Conservation (phyloP, 2,888 invertebrate species). For the Drosophila kambysellisi region DNA sequence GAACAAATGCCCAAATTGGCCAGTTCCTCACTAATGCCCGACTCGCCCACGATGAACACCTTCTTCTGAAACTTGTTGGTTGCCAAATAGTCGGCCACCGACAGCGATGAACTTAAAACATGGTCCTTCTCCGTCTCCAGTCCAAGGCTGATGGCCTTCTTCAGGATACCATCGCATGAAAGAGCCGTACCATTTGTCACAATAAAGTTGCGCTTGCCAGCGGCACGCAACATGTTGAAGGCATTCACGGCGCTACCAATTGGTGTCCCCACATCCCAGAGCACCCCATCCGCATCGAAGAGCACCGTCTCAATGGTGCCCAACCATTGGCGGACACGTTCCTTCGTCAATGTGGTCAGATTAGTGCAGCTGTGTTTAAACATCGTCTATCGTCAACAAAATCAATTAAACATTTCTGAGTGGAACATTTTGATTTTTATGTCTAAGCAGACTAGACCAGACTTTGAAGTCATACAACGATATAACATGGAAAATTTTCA, state of each 20-base stretch:
- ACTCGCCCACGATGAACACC: slow-evolving; percentile 56
- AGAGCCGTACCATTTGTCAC: slow-evolving; percentile 53
- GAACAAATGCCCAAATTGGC: slow-evolving; percentile 29
- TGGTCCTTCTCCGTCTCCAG: slow-evolving; percentile 8
- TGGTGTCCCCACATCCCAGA: slow-evolving; percentile 53
- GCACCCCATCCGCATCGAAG: slow-evolving; percentile 67
- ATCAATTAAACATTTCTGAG: background rate
- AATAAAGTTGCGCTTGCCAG: slow-evolving; percentile 37
- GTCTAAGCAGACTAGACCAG: background rate
- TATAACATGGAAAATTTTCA: too few relatives aligned
- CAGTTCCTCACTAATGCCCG: slow-evolving; percentile 45
- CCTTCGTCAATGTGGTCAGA: slow-evolving; percentile 48
- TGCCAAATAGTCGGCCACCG: slow-evolving; percentile 47
- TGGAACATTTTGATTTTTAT: slow-evolving; percentile 2
- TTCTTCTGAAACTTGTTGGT: slow-evolving; percentile 54
- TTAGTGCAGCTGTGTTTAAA: slow-evolving; percentile 55
- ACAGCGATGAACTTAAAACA: slow-evolving; percentile 32
- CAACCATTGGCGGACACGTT: slow-evolving; percentile 60
- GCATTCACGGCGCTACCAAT: slow-evolving; percentile 45
- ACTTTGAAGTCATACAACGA: too few relatives aligned
- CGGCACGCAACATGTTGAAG: slow-evolving; percentile 40
- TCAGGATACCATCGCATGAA: slow-evolving; percentile 2
- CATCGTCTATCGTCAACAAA: slow-evolving; percentile 16
- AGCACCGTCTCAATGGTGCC: slow-evolving; percentile 49
- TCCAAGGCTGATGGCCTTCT: slow-evolving; percentile 49